A percentile compares a stretch with the other conserved stretches of the same genome.
Evolutionary conservation across 2,113 vertebrate species (phyloP).

Genomic region (Lophura nycthemera): DNA sequence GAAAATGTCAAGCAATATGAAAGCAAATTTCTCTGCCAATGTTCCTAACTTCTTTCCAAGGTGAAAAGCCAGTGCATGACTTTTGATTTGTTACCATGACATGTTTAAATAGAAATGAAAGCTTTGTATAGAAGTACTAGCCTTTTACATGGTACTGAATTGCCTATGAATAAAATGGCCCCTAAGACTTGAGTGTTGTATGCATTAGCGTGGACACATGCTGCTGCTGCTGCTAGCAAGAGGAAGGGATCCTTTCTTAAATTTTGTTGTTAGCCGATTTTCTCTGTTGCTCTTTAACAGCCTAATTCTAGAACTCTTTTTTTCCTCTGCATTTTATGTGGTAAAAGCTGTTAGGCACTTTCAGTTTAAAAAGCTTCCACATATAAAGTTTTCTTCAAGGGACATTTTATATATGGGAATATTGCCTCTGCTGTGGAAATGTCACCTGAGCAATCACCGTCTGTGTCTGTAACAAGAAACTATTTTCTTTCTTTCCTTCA

Average conservation of each 20-base stretch:
- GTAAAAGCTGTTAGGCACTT: not conserved
- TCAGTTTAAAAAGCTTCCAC: not conserved
- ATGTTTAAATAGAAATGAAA: not conserved
- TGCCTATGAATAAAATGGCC: not conserved
- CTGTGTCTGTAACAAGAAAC: not conserved
- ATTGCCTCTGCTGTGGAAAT: not conserved
- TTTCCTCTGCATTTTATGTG: not conserved
- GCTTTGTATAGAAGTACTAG: not conserved
- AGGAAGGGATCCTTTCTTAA: not conserved
- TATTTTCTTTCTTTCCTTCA: not conserved
- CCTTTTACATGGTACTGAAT: not conserved
- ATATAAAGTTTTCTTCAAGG: not conserved
- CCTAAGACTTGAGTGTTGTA: not conserved
- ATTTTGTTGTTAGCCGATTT: not conserved
- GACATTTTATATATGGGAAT: not conserved
- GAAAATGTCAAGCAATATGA: not conserved
- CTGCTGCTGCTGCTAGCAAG: not conserved
- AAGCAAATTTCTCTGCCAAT: not conserved
- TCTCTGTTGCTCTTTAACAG: not conserved
- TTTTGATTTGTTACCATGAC: not conserved
- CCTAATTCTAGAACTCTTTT: not conserved
- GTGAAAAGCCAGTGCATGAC: not conserved
- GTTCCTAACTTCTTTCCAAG: not conserved
- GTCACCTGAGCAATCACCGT: not conserved
- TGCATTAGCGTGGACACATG: fast-evolving